Evolutionary conservation across 2,797 vertebrate species (phyloP).

Genomic region (Chrosomus eos): DNA sequence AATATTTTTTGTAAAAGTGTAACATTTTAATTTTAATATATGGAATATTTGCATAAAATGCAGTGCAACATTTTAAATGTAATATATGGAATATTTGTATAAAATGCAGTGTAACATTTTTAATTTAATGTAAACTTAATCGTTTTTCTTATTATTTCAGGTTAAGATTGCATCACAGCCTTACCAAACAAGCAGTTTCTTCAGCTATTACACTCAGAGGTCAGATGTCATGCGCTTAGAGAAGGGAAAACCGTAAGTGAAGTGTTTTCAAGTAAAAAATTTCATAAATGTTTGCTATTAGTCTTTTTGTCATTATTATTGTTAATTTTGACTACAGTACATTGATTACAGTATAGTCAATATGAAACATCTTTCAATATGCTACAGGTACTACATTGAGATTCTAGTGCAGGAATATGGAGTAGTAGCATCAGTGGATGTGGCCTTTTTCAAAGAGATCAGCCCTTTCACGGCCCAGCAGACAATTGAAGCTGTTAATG

Average conservation of each 20-base stretch:
- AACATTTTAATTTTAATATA: neutral
- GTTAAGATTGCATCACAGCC: conserved; percentile 74
- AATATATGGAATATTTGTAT: too few relatives aligned
- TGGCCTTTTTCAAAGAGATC: conserved; percentile 74
- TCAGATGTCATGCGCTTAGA: conserved; percentile 75
- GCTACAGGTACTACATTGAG: conserved; percentile 84
- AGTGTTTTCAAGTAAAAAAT: too few relatives aligned
- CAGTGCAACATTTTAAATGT: neutral
- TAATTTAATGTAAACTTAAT: neutral
- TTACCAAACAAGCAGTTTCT: conserved; percentile 47
- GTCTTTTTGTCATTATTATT: neutral
- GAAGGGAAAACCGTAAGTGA: conserved; percentile 78
- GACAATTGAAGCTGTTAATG: conserved; percentile 79
- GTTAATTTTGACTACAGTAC: too few relatives aligned
- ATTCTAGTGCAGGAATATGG: conserved; percentile 73
- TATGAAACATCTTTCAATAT: neutral
- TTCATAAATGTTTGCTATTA: neutral
- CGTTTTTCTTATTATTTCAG: conserved; percentile 63
- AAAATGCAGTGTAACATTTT: neutral
- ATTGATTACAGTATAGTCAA: too few relatives aligned
- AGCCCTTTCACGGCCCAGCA: conserved; percentile 78
- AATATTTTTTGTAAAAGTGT: neutral
- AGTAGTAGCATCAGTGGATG: conserved; percentile 59
- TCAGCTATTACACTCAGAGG: conserved; percentile 65
- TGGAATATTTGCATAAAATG: too few relatives aligned